A percentile compares a stretch with the other conserved stretches of the same genome.
These are phyloP conservation scores for Oxystoma pomonae DNA, from an alignment of 2,888 invertebrate species.

Conservation along the genomic window DNA sequence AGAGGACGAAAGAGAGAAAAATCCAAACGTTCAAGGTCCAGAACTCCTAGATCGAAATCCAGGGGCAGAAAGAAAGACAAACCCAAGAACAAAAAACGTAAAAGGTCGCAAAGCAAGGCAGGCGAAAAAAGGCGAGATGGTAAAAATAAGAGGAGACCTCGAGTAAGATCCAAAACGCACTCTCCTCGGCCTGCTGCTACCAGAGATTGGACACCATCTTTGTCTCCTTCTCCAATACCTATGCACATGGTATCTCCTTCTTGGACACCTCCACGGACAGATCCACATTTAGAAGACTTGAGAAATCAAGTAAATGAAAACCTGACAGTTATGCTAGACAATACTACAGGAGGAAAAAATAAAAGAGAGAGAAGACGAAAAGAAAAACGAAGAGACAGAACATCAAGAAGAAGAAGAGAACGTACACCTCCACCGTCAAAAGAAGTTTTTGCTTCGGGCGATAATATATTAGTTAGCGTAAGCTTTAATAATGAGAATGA, in stretches of 20 bases:
- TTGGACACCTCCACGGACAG: conserved; percentile 60
- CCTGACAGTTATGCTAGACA: conserved; percentile 57
- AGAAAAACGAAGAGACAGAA: conserved; percentile 36
- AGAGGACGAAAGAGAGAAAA: conserved; percentile 26
- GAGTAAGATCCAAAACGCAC: conserved; percentile 40
- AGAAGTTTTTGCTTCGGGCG: conserved; percentile 89
- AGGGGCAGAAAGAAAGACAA: conserved; percentile 25
- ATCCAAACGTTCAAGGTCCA: conserved; percentile 27
- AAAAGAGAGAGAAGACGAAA: conserved; percentile 46
- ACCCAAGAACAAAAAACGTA: conserved; percentile 37
- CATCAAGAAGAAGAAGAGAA: conserved; percentile 44
- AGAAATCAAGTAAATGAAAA: conserved; percentile 44
- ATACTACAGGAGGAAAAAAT: conserved; percentile 51
- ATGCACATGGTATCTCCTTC: conserved; percentile 44
- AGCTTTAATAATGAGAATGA: conserved; percentile 74
- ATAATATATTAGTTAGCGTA: conserved; percentile 89
- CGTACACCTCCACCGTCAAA: conserved; percentile 68
- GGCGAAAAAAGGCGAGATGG: conserved; percentile 23
- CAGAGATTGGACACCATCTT: conserved; percentile 51
- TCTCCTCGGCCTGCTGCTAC: conserved; percentile 35
- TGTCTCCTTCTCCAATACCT: conserved; percentile 52
- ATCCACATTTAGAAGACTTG: conserved; percentile 24
- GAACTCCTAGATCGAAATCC: conserved; percentile 33
- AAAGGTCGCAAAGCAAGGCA: conserved; percentile 37
- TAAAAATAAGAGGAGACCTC: conserved; percentile 30